A percentile compares a stretch with the other conserved stretches of the same genome.
phyloP scores from a whole-genome alignment of 2,888 invertebrate species.

The Scaptomyza caliginosa region DNA sequence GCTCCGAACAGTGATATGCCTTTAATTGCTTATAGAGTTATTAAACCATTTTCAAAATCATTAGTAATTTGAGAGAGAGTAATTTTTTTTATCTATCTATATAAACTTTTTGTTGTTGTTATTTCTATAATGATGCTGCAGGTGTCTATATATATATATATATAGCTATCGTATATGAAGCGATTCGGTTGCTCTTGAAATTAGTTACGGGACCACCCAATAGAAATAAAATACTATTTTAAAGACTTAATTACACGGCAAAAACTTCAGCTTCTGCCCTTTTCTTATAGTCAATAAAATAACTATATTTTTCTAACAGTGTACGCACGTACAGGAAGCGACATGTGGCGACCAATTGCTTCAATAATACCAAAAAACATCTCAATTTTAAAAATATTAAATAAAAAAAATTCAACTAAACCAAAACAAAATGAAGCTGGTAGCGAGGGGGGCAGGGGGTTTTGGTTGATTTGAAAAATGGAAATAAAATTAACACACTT shows the following conservation, averaged over 20 bases:
- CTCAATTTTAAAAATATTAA: slow-evolving; percentile 12
- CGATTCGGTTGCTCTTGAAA: neutral
- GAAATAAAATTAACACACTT: slow-evolving; percentile 73
- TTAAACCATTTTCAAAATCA: slow-evolving; percentile 60
- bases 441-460: neutral
- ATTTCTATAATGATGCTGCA: slow-evolving; percentile 4
- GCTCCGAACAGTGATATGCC: slow-evolving; percentile 30
- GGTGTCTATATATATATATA: slow-evolving; percentile 1
- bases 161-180: too few species aligned
- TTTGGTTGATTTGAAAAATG: slow-evolving; percentile 32
- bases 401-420: slow-evolving; percentile 11
- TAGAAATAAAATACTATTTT: neutral
- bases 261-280: too few species aligned
- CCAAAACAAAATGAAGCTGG: slow-evolving; percentile 9
- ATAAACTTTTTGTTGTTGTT: neutral
- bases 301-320: neutral
- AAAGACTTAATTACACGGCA: slow-evolving; percentile 3
- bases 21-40: slow-evolving; percentile 72
- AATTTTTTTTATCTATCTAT: slow-evolving; percentile 28
- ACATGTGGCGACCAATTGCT: slow-evolving; percentile 8
- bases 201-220: slow-evolving; percentile 11
- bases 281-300: too few species aligned
- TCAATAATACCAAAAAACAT: neutral
- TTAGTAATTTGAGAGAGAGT: slow-evolving; percentile 58
- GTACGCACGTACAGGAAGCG: slow-evolving; percentile 2